Conservation (phyloP, 2,888 invertebrate species). For the Erebia epiphron region DNA sequence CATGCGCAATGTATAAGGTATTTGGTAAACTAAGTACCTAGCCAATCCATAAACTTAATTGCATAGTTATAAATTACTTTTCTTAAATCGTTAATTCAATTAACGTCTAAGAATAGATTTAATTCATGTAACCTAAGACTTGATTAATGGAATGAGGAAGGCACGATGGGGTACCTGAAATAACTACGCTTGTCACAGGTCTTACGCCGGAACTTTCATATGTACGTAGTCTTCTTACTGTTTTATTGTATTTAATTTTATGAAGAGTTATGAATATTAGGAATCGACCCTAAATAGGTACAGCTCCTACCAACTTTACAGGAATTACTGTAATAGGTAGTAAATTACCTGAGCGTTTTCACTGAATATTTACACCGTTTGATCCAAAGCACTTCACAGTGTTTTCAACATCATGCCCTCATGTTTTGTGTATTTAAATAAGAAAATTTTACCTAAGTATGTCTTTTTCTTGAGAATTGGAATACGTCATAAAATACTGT, state of each 20-base stretch:
- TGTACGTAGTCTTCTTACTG: slow-evolving; percentile 53
- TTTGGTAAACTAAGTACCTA: too few relatives aligned
- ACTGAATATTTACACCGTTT: too few relatives aligned
- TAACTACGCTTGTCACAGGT: slow-evolving; percentile 62
- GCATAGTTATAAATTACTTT: too few relatives aligned
- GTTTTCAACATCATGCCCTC: not conserved
- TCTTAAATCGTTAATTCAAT: not conserved
- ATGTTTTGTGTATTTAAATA: not conserved
- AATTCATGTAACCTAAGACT: slow-evolving; percentile 64
- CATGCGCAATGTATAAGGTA: too few relatives aligned
- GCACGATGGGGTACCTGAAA: slow-evolving; percentile 53
- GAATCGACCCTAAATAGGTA: not conserved
- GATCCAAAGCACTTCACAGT: too few relatives aligned
- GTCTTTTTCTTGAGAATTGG: too few relatives aligned
- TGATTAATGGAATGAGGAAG: slow-evolving; percentile 60
- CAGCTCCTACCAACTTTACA: too few relatives aligned
- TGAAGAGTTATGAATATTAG: slow-evolving; percentile 36
- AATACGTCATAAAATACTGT: too few relatives aligned
- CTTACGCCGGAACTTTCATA: slow-evolving; percentile 56
- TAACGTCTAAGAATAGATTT: slow-evolving; percentile 48
- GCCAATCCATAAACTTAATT: too few relatives aligned
- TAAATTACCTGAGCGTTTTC: not conserved
- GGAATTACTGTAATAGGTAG: too few relatives aligned
- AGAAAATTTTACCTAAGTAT: too few relatives aligned
- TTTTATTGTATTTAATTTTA: slow-evolving; percentile 50